phyloP scores from a whole-genome alignment of 2,797 vertebrate genomes.

The Ceryle rudis region DNA sequence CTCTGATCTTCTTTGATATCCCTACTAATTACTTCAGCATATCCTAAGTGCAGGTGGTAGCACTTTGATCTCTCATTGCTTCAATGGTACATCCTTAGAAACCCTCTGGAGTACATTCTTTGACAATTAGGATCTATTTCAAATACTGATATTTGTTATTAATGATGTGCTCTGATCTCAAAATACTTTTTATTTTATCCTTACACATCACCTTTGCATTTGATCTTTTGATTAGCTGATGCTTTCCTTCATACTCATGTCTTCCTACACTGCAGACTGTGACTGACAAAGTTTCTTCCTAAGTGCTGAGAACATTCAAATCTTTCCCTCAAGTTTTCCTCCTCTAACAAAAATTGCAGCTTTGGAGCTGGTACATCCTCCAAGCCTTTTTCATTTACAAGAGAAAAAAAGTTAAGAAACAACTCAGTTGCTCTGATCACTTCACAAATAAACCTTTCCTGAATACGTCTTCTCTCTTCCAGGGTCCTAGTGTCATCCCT shows the following conservation, averaged over 20 bases:
- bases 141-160: background rate
- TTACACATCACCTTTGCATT: background rate
- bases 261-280: background rate
- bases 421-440: background rate
- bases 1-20: background rate
- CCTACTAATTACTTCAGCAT: background rate
- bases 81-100: background rate
- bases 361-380: background rate
- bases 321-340: background rate
- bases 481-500: background rate
- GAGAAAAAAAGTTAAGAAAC: background rate
- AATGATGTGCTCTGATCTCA: background rate
- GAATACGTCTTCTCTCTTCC: background rate
- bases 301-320: background rate
- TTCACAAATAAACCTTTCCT: background rate
- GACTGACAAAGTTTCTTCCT: background rate
- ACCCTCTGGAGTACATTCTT: background rate
- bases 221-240: background rate
- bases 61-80: background rate
- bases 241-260: background rate
- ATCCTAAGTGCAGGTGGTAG: background rate
- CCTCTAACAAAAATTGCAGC: background rate
- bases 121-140: background rate
- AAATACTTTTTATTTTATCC: background rate
- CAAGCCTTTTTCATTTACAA: background rate